Evolutionary conservation across 2,888 invertebrate species (phyloP), one percentile per base, ranked within the genome.

Genomic region (Tiliacea aurago): DNA sequence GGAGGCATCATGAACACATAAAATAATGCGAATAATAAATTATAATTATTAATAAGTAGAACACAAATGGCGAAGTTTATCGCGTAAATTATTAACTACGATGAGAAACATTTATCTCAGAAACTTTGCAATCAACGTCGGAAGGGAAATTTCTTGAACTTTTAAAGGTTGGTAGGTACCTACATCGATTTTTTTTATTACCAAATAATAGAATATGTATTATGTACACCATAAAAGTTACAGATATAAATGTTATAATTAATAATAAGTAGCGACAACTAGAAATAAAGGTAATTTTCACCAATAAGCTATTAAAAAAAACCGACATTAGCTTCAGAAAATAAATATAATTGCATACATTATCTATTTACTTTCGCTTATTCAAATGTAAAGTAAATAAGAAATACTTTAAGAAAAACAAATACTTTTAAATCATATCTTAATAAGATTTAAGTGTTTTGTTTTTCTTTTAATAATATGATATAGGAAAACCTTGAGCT

Each of bases 71-170:
- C 69, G 28, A 83, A 81, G 67, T 83, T 81, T 81, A 51, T 41
- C 53, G 74, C 73, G 73, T 83, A 65, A 78, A 83, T 83, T 78
- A 83, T 83, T 83, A 51, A 73, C 49, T 11, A 55, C 56, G 73
- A 68, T 78, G 67, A 41, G 59, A 53, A 68, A 64, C 65, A 70
- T 71, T 53, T 53, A 70, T 78, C 41, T 59, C 45, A 2, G 58
- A 78, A 78, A 78, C 78, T 75, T 75, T 53, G 1, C 51, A 71
- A 78, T 75, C 71, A 59, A 45, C 58, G 58, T 28, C 20, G 15
- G 18, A 15, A n/a, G n/a, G 45, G 45, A 45, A 70, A n/a, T 11
- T 71, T 78, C 20, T 51, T 15, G 15, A 51, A 45, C 13, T 41
- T 51, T 78, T 33, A 18, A 28, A 51, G 18, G 18, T 45, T 37